These are phyloP conservation scores for Gasterosteus nipponicus DNA, from an alignment of 2,113 vertebrate genomes.

Conservation along the genomic window DNA sequence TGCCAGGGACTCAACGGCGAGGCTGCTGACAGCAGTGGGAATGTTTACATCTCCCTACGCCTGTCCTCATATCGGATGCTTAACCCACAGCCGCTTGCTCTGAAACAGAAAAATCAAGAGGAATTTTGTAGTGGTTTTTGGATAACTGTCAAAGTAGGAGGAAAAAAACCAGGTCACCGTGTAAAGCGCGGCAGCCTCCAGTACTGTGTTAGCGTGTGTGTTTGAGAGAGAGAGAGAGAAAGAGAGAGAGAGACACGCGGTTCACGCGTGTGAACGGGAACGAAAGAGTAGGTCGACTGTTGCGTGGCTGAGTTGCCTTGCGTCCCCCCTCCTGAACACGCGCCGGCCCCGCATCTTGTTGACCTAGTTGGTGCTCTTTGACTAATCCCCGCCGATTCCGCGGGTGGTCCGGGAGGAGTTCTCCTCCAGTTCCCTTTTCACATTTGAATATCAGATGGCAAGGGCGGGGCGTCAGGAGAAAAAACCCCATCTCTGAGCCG, in stretches of 20 bases:
- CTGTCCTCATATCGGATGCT: constrained; percentile 71
- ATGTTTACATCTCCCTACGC: constrained; percentile 74
- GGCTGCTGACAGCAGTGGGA: constrained; percentile 69
- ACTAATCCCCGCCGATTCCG: constrained; percentile 80
- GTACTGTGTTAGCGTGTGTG: constrained; percentile 7
- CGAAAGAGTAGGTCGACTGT: constrained; percentile 63
- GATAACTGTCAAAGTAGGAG: constrained; percentile 72
- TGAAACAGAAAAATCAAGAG: constrained; percentile 71
- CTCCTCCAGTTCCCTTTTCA: constrained; percentile 70
- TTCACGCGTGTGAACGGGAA: constrained; percentile 53
- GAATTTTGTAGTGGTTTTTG: constrained; percentile 80
- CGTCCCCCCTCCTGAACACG: constrained; percentile 56
- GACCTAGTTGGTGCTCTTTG: constrained; percentile 85
- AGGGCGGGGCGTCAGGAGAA: constrained; percentile 66
- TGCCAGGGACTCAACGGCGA: constrained; percentile 62
- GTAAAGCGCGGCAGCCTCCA: constrained; percentile 47
- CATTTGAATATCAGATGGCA: constrained; percentile 84
- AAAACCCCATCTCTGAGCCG: constrained; percentile 63
- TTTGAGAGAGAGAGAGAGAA: constrained; percentile 1
- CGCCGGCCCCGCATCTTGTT: constrained; percentile 78
- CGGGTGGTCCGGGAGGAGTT: constrained; percentile 80
- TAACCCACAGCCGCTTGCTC: constrained; percentile 69
- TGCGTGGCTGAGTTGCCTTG: constrained; percentile 65
- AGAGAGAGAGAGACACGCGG: neutral
- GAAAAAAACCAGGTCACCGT: constrained; percentile 76